These are phyloP conservation scores for Odontamblyopus rebecca DNA, from an alignment of 2,797 vertebrate species.

Conservation along the genomic window DNA sequence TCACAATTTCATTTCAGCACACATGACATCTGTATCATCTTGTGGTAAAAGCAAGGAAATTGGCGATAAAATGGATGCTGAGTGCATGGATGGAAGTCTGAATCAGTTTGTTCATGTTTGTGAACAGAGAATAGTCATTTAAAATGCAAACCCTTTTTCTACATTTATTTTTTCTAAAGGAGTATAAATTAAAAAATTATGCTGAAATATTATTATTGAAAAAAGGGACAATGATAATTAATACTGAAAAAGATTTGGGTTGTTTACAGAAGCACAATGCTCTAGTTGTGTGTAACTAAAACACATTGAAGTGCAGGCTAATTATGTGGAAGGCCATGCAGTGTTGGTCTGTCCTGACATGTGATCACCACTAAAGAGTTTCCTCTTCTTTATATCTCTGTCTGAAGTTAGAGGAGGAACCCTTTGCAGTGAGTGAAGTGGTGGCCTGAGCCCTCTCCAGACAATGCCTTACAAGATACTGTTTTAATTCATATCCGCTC, in stretches of 20 bases:
- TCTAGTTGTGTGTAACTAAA: constrained; percentile 48
- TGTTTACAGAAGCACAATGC: constrained; percentile 62
- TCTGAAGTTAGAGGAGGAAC: constrained; percentile 68
- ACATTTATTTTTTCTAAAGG: constrained; percentile 53
- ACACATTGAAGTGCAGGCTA: constrained; percentile 58
- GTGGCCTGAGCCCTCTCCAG: constrained; percentile 74
- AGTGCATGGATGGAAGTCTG: constrained; percentile 61
- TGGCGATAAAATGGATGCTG: constrained; percentile 73
- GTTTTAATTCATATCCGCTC: constrained; percentile 85
- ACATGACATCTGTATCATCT: constrained; percentile 81
- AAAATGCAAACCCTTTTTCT: constrained; percentile 40
- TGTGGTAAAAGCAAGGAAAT: constrained; percentile 79
- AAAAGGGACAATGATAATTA: constrained; percentile 33
- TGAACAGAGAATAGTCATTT: constrained; percentile 26
- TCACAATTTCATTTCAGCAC: constrained; percentile 74
- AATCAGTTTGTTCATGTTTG: constrained; percentile 60
- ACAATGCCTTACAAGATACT: constrained; percentile 83
- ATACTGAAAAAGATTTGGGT: constrained; percentile 46
- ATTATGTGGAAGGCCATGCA: constrained; percentile 65
- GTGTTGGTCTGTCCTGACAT: constrained; percentile 61
- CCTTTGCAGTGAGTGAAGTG: constrained; percentile 76
- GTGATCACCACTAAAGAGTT: constrained; percentile 74
- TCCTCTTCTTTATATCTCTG: constrained; percentile 71
- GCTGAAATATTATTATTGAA: constrained; percentile 17
- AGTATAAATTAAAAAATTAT: constrained; percentile 42